Evolutionary conservation across 2,888 invertebrate genomes (phyloP), one percentile per base, ranked within the genome.

Genomic region (Agrotis segetum): DNA sequence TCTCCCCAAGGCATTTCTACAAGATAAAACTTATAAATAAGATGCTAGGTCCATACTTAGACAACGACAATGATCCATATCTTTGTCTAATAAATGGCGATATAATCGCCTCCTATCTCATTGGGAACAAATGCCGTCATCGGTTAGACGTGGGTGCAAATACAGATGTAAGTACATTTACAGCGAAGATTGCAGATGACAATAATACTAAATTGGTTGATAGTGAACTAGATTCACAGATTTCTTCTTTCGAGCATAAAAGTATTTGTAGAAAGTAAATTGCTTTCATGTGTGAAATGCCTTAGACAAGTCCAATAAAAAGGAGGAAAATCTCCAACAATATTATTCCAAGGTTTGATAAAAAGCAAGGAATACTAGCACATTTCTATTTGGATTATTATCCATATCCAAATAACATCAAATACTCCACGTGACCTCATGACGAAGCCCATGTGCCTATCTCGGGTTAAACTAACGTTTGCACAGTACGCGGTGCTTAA

Each of bases 381-480:
- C 19, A 24, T 47, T 44, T 56, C 2, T 19, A 61, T 62, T 49
- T 62, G 16, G 1, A 17, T 58, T 65, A 17, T 58, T 65, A 65
- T 73, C 46, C 50, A 50, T 72, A 67, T 52, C 50, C 24, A 53
- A 58, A 62, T 66, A 65, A 40, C n/a, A 47, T 50, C 64, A 62
- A 53, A 72, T 49, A 81, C 16, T 59, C 53, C 69, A 85, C 87
- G 77, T 91, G 91, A 91, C 91, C 90, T 89, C 86, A 86, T 59
- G 81, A 84, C 80, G 67, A 64, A 78, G 64, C 61, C 74, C 85
- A 81, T 79, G 68, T 82, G 86, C 77, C 78, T 87, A 84, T 88
- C 87, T 83, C 82, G 83, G 87, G 88, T 90, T 89, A 90, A 85
- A 85, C 86, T 85, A 93, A 93, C 90, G 87, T 91, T 92, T 90